Base-by-base conservation (phyloP, 2,888 invertebrate species). In the Chrysopilus asiliformis region DNA sequence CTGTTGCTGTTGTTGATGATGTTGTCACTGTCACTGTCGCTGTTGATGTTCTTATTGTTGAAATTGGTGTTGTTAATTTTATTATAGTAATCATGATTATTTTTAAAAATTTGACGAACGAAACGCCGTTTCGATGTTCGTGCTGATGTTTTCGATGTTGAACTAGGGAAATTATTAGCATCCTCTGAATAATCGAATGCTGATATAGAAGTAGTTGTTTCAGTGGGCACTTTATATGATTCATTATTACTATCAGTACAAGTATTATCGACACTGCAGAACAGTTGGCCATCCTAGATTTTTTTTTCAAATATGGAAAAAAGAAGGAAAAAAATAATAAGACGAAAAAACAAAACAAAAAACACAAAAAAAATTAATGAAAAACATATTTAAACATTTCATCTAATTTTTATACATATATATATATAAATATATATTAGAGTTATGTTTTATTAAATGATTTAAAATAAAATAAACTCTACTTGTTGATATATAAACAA, bases 221-320 rank as follows among this genome's bases (percentile, higher is more conserved):
- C 37, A 40, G 33, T 42, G 42, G 42, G 42, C 42, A 42, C 42
- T 42, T 42, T 42, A 42, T 42, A 35, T 40, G 40, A 36, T 41
- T 39, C 36, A 43, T 39, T 43, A 41, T 39, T 36, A 43, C 34
- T 42, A 43, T 43, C 40, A 47, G 39, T 42, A 41, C 47, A 47
- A 45, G 35, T 43, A 47, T 44, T 43, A 45, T 45, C 41, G 45
- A 45, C 44, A 42, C 44, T 47, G 43, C 47, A 47, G 41, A 43
- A 47, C 42, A 47, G 38, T 40, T 44, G 44, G 38, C 47, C 47
- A 41, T 47, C 47, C 47, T 47, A 42, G 32, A 37, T 36, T 28
- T n/a, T 16, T 22, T 27, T 13, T 9, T 24, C 29, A 33, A 10
- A 22, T 22, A 8, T 22, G 22, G 22, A 22, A 18, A 18, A 12